These are phyloP conservation scores for Aphelinus atriplicis DNA, from an alignment of 1,140 invertebrate species.

Conservation along the genomic window DNA sequence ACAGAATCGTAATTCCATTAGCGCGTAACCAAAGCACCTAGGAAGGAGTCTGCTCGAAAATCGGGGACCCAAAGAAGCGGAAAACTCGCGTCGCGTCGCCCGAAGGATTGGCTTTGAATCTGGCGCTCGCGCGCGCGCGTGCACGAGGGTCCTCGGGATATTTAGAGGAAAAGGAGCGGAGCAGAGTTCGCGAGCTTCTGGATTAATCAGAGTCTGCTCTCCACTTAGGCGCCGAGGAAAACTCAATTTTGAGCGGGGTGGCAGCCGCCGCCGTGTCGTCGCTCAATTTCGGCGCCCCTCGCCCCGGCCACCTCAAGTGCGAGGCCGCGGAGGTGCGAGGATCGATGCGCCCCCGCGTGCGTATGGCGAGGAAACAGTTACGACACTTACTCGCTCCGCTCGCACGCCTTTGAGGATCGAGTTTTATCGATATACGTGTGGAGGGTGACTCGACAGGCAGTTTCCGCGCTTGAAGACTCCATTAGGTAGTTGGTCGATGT, in stretches of 20 bases:
- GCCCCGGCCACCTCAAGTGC: slow-evolving; percentile 21
- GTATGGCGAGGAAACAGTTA: no score
- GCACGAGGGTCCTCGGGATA: slow-evolving; percentile 35
- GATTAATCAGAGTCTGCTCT: slow-evolving; percentile 64
- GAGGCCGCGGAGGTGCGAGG: background rate
- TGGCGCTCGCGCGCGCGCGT: background rate
- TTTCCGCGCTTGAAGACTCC: no score
- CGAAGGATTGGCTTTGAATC: slow-evolving; percentile 19
- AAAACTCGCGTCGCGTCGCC: slow-evolving; percentile 1
- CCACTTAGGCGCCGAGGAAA: slow-evolving; percentile 59
- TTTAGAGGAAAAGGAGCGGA: slow-evolving; percentile 47
- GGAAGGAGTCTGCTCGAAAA: background rate
- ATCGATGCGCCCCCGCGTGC: background rate
- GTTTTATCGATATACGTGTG: background rate
- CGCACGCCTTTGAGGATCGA: slow-evolving; percentile 11
- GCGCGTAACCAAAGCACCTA: background rate
- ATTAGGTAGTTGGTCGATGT: no score
- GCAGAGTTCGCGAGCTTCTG: slow-evolving; percentile 46
- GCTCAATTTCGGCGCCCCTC: slow-evolving; percentile 64
- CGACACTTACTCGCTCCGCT: background rate
- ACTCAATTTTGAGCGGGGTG: slow-evolving; percentile 62
- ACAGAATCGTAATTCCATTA: no score
- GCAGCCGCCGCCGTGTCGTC: slow-evolving; percentile 44
- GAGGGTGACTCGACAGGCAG: no score
- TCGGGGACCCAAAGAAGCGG: background rate